Base-by-base conservation (phyloP, 2,797 vertebrate genomes). In the Spondyliosoma cantharus region DNA sequence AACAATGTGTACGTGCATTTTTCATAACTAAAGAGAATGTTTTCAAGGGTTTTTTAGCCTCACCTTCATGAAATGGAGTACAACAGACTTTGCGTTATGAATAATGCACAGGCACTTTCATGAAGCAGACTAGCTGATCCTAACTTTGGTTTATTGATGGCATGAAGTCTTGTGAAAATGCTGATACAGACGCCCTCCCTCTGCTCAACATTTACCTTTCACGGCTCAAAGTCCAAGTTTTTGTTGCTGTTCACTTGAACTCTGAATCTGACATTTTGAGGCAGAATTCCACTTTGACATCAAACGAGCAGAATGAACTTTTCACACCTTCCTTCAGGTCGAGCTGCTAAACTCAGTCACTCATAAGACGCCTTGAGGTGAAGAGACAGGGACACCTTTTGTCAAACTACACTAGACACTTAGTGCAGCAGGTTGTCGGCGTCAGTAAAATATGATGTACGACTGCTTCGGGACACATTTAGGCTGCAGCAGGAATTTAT, bases 41-140 rank as follows among this genome's bases (percentile, higher is more conserved):
- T 79, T 86, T 61, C 71, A 83, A 80, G 74, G 80, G 83, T 85
- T 88, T 85, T 88, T 87, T 72, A 65, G 63, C 63, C 65, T 82
- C 83, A 81, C 80, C 69, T 64, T 78, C 63, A 71, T 76, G 71
- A 85, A 71, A 66, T 58, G 48, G 70, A 83, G 86, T 71, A 77
- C 77, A 82, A 74, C 13, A 77, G 67, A 75, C 76, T 67, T 76
- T 20, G 50, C 68, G 68, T 78, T 20, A 86, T 93, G 86, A 91
- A 91, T 93, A 89, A 93, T 92, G 73, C 78, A 91, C 80, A 54
- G 45, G 48, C 22, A 76, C 73, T 85, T 86, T 66, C 69, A 80
- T 82, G 68, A 90, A 75, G 45, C 76, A 77, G 78, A 66, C 53
- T 25, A 60, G 84, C 80, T 89, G 63, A 92, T 89, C 60, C 76